Percentiles rank a stretch among this genome's conserved stretches.
Evolutionary conservation across 2,113 vertebrate species (phyloP).

Genomic region (Engystomops pustulosus): DNA sequence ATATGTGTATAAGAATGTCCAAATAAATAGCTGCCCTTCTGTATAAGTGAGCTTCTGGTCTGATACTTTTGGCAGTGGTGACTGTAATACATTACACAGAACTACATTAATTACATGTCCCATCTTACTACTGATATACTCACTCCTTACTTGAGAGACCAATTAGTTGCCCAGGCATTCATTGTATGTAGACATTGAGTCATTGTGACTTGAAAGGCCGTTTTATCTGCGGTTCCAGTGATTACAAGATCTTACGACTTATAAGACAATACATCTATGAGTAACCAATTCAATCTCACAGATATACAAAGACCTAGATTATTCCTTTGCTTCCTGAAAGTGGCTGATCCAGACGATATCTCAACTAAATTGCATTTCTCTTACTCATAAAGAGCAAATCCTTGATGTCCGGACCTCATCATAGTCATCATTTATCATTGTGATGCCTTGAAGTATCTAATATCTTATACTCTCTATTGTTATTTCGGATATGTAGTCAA

Average conservation of each 20-base stretch:
- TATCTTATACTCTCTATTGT: no score
- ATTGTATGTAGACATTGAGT: conserved; percentile 9
- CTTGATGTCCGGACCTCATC: background rate
- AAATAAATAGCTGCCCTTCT: no score
- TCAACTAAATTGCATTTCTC: background rate
- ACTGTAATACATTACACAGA: background rate
- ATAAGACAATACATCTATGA: conserved; percentile 8
- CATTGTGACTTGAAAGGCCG: conserved; percentile 3
- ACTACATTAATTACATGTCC: background rate
- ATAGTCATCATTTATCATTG: background rate
- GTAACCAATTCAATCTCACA: background rate
- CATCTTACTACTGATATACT: background rate
- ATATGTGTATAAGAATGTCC: no score
- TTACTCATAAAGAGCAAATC: background rate
- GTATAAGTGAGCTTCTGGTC: no score
- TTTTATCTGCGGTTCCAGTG: background rate
- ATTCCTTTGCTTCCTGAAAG: background rate
- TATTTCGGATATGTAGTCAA: background rate
- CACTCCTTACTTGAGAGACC: background rate
- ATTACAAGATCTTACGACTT: background rate
- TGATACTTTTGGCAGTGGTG: no score
- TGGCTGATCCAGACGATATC: background rate
- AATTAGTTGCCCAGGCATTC: background rate
- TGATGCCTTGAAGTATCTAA: no score
- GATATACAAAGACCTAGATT: background rate